Evolutionary conservation across 1,140 invertebrate genomes (phyloP).

Genomic region (Phenacoccus solenopsis): DNA sequence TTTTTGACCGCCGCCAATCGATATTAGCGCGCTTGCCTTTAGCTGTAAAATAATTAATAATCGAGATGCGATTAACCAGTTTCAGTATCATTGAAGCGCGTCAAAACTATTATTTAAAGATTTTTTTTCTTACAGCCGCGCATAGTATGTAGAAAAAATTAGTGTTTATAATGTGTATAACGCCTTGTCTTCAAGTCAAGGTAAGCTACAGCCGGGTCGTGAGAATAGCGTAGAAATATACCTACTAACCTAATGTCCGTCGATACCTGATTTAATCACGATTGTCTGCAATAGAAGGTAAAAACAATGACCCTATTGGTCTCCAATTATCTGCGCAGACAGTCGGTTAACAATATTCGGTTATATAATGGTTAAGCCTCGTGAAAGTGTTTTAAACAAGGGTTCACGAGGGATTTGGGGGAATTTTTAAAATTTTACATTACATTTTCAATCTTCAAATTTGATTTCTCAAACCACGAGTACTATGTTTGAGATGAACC

Average conservation of each 20-base stretch:
- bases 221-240: background rate
- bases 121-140: background rate
- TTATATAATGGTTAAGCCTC: background rate
- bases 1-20: no score
- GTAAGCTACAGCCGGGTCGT: background rate
- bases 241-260: background rate
- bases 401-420: no score
- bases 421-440: no score
- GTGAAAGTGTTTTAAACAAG: no score
- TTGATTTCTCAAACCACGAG: no score
- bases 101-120: background rate
- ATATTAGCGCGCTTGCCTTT: no score
- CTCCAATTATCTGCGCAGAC: background rate
- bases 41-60: background rate
- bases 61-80: background rate
- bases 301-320: background rate
- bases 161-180: background rate
- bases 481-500: no score
- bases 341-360: background rate
- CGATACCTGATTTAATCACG: constrained; percentile 1
- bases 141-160: background rate
- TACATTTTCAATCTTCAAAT: no score
- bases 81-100: background rate
- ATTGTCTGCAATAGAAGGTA: background rate
- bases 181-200: background rate